Conservation (phyloP, 2,113 vertebrate species). For the Pogonocichla stellata region DNA sequence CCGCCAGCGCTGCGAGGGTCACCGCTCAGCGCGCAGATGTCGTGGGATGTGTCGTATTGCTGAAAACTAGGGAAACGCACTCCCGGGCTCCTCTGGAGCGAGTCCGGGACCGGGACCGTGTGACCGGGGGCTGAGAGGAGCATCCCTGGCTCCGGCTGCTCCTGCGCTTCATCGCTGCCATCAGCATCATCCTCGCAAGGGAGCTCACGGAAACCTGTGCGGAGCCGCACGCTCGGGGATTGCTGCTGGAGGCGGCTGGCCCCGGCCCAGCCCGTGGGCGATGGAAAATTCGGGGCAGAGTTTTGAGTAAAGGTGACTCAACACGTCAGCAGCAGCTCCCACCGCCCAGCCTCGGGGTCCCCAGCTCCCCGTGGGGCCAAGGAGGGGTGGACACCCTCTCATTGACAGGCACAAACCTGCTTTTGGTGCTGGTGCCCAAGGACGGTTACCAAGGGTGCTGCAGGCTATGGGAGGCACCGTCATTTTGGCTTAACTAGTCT, state of each 20-base stretch:
- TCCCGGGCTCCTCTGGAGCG: not conserved
- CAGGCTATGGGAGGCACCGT: not conserved
- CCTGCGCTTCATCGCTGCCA: fast-evolving
- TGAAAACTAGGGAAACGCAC: not conserved
- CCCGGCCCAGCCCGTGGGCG: not conserved
- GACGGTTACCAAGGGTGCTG: not conserved
- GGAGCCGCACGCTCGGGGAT: not conserved
- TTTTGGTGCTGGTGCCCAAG: not conserved
- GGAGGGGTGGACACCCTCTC: not conserved
- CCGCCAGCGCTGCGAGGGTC: not conserved
- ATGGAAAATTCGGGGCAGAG: not conserved
- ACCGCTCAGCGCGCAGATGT: not conserved
- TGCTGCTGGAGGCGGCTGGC: conserved; percentile 23
- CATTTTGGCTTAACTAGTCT: not conserved
- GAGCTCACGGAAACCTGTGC: not conserved
- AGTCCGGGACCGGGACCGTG: not conserved
- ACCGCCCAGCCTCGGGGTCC: not conserved
- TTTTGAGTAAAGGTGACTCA: conserved; percentile 4
- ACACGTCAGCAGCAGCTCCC: not conserved
- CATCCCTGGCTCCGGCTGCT: not conserved
- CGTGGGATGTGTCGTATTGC: not conserved
- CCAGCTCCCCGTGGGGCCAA: fast-evolving
- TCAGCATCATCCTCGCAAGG: not conserved
- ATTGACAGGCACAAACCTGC: not conserved
- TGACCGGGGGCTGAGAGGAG: not conserved